Evolutionary conservation across 2,797 vertebrate genomes (phyloP), one percentile per base, ranked within the genome.

Genomic region (Euthynnus affinis): DNA sequence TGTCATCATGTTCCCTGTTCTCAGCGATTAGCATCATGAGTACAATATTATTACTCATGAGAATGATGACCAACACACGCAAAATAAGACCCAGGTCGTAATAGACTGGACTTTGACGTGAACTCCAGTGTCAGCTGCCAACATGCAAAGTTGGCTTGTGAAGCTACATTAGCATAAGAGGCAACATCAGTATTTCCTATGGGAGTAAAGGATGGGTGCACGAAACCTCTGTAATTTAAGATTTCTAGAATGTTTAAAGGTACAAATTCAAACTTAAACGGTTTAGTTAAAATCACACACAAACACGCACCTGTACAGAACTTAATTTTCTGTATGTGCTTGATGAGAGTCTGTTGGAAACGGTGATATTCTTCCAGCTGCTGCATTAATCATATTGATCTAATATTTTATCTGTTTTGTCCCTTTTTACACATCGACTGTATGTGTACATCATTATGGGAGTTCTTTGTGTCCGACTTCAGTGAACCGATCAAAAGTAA

Each of bases 381-480:
- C 52, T 71, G 40, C 63, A 81, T 71, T 74, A 59, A 76, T 82
- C 49, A 42, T 25, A 65, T 34, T 44, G 46, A 73, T 73, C 40
- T n/a, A 25, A 40, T 29, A 4, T 56, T 27, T 60, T 49, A 3
- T 76, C 63, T 34, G 56, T 56, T 40, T 59, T 46, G 56, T 61
- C 56, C 70, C 48, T 18, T 52, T 58, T 12, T 5, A 34, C 29
- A 53, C 20, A 69, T n/a, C 14, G 12, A 7, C 57, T 60, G 15
- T 9, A 42, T 56, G 51, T 58, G 67, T 61, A 84, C 81, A 76
- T 78, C 78, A 78, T 84, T 82, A 81, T 71, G n/a, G 25, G 44
- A 71, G 34, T 17, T 76, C 44, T 48, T 64, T 63, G 6, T 63
- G 52, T 6, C 25, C 25, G 59, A 53, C 23, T 51, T 32, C 53